Evolutionary conservation across 2,888 invertebrate genomes (phyloP), one percentile per base, ranked within the genome.

Genomic region (Epinotia nisella): DNA sequence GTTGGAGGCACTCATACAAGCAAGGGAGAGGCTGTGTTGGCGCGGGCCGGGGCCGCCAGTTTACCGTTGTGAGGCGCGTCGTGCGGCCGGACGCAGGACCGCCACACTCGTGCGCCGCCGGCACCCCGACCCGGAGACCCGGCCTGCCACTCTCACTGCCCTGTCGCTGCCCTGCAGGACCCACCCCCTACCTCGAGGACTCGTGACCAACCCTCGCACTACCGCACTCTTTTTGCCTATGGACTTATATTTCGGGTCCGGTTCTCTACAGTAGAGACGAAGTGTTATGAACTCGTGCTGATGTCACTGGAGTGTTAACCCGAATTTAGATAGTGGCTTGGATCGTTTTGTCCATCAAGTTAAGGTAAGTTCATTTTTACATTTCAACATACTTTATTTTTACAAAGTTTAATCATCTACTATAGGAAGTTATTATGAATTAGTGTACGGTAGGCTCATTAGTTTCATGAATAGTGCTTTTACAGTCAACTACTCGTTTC

Each of bases 21-120:
- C 90, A 89, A 88, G 87, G 89, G 88, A 91, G 92, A 91, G 92
- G 91, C 90, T 91, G 92, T 87, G 91, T 88, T 83, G 87, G 85
- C 87, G 87, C 87, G 87, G 88, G 84, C 77, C 64, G 73, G 69
- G 73, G 74, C 86, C 87, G 91, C 88, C 92, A 93, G 93, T 93
- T 93, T 93, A 93, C 93, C 93, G 93, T 93, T 93, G 93, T 89
- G 89, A 91, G 93, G 93, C 93, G 93, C 93, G 91, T 90, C 85
- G 92, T 91, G 92, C 92, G 93, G 93, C 91, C 91, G 92, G 91
- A 90, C 90, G 90, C 86, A 78, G 76, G 72, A 45, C 87, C 84
- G 89, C 90, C 89, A 87, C 88, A 87, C 87, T 89, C 89, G 90
- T 89, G 90, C 90, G 91, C 89, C 89, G 89, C 90, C 90, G 90